Percentiles rank a stretch among this genome's conserved stretches.
Conservation (phyloP, 2,113 vertebrate genomes). For the Neomonachus schauinslandi region DNA sequence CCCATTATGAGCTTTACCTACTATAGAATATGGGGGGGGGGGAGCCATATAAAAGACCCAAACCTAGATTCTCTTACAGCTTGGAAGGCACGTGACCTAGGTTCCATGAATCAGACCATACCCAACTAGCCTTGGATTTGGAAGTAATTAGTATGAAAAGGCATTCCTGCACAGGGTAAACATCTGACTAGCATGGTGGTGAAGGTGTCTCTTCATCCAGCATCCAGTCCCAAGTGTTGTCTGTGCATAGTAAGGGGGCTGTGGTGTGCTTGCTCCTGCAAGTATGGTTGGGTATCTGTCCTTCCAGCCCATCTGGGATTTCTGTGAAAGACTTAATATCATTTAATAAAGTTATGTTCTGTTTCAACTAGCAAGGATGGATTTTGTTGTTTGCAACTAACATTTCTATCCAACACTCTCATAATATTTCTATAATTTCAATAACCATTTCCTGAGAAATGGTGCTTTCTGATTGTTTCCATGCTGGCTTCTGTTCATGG, state of each 20-base stretch:
- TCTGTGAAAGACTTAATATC: not conserved
- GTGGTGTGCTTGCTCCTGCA: not conserved
- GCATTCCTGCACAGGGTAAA: not conserved
- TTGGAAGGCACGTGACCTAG: not conserved
- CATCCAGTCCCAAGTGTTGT: not conserved
- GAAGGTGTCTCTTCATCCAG: not conserved
- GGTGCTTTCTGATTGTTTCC: not conserved
- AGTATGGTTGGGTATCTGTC: not conserved
- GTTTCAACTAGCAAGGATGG: not conserved
- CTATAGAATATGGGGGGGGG: not conserved
- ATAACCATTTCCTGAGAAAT: not conserved
- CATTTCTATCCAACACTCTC: not conserved
- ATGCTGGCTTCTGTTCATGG: not conserved
- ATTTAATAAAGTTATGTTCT: not conserved
- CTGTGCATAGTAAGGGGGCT: rapidly evolving
- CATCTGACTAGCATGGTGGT: rapidly evolving
- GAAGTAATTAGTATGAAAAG: not conserved
- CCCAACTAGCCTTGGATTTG: not conserved
- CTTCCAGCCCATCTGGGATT: not conserved
- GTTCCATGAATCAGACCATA: not conserved
- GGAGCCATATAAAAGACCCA: not conserved
- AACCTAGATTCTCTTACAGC: not conserved
- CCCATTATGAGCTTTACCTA: constrained; percentile 7
- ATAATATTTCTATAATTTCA: not conserved
- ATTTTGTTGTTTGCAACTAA: not conserved